Evolutionary conservation across 2,888 invertebrate species (phyloP), one percentile per base, ranked within the genome.

Genomic region (Hedya salicella): DNA sequence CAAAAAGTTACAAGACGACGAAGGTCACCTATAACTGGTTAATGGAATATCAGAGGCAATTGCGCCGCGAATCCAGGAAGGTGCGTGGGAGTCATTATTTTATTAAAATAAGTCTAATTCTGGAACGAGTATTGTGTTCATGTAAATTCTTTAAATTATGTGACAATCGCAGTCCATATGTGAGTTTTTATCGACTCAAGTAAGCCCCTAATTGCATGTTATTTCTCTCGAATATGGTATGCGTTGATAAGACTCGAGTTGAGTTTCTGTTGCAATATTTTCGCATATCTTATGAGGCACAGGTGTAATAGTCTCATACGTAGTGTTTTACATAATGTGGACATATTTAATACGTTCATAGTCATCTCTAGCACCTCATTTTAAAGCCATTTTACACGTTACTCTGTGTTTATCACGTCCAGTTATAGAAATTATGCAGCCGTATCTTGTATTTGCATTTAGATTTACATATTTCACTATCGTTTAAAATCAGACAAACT

Each of bases 31-130:
- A 69, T 61, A 40, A 71, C 64, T 81, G 80, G 85, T 74, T 71
- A 59, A 75, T 68, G 71, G 69, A 70, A 74, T 76, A 80, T 78
- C 76, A 77, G 75, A 78, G 73, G 77, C 82, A 80, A 85, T 86
- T 83, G 81, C 82, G 78, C 79, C 70, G 85, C 83, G 73, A 86
- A 86, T 83, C 75, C 78, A 78, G 73, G 70, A 79, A 81, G 17
- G 39, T 40, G 63, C 42, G 69, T 69, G 56, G 69, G 63, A 49
- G 67, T 52, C 63, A 64, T 67, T 70, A 69, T 72, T 72, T 71
- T 70, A 71, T 69, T 69, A 72, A 72, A 71, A 71, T 72, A 68
- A 69, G 62, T 68, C 48, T 36, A 39, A 63, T 71, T 71, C 71
- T 67, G 56, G 68, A 70, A 70, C 71, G 62, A 21, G 68, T 65